Base-by-base conservation (phyloP, 2,888 invertebrate species). In the Synanthedon tipuliformis region DNA sequence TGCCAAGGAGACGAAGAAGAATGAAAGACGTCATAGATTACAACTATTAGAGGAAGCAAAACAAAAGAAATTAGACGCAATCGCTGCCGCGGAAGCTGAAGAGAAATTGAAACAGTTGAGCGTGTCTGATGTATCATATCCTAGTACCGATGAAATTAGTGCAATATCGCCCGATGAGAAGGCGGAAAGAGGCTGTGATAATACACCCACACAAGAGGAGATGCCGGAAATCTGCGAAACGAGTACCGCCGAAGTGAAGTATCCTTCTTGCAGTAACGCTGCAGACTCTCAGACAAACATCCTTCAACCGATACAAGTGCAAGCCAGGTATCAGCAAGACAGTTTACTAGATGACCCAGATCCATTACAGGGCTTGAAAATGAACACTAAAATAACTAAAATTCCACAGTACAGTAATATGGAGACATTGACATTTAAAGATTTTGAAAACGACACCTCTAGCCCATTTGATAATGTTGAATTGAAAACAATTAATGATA, bases 391-490 rank as follows among this genome's bases (percentile, higher is more conserved):
- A 67, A 66, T 82, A 50, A 64, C 71, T 41, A 80, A 71, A 61
- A 65, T 77, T 45, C 68, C 69, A 52, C 69, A 75, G 48, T 79
- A 78, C 50, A 76, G 74, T 59, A 86, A 87, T 61, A 72, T 87
- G 57, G 86, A 88, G 41, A 79, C 74, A 51, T 63, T 88, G 57
- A 88, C 87, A 18, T 86, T 90, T 70, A 93, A 92, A 58, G 96
- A 97, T 77, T 97, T 97, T 86, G 97, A 97, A 78, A 92, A 94
- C 71, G 96, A 96, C 71, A 95, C 94, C 51, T 95, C 95, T 53
- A 96, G 95, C 75, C 97, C 97, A 0, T 97, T 97, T 82, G 97
- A 97, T 84, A 95, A 94, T 82, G 92, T 96, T 80, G 96, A 95
- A 81, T 78, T 97, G 52, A 95, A 96, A 80, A 95, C 95, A 48